phyloP scores from a whole-genome alignment of 2,888 invertebrate genomes.

The Panopea generosa region DNA sequence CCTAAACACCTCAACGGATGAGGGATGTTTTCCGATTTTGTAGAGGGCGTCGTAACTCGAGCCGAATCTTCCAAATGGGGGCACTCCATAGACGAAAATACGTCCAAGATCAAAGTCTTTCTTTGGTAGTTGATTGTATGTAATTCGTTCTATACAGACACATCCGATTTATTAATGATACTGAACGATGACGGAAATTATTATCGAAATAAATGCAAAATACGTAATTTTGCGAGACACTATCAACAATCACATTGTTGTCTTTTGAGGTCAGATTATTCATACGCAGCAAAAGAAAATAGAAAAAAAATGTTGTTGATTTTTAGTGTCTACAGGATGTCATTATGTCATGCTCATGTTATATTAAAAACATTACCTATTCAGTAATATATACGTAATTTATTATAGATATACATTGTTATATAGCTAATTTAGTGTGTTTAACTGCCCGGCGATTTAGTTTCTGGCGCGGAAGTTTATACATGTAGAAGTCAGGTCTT shows the following conservation, averaged over 20 bases:
- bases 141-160: background rate
- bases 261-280: constrained; percentile 45
- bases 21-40: constrained; percentile 74
- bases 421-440: background rate
- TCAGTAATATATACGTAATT: no score
- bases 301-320: background rate
- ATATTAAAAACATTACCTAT: no score
- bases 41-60: constrained; percentile 78
- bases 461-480: constrained; percentile 13
- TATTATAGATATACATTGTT: background rate
- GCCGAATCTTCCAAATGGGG: constrained; percentile 84
- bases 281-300: constrained; percentile 41
- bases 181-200: background rate
- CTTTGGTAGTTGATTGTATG: background rate
- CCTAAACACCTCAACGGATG: constrained; percentile 77
- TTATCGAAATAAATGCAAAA: background rate
- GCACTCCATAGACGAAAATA: constrained; percentile 82
- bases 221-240: background rate
- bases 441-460: constrained; percentile 2
- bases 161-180: background rate
- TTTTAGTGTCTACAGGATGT: background rate
- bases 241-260: constrained; percentile 54
- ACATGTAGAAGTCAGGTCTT: background rate
- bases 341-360: no score
- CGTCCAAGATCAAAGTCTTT: background rate